Base-by-base conservation (phyloP, 1,140 invertebrate species). In the Aricia agestis region DNA sequence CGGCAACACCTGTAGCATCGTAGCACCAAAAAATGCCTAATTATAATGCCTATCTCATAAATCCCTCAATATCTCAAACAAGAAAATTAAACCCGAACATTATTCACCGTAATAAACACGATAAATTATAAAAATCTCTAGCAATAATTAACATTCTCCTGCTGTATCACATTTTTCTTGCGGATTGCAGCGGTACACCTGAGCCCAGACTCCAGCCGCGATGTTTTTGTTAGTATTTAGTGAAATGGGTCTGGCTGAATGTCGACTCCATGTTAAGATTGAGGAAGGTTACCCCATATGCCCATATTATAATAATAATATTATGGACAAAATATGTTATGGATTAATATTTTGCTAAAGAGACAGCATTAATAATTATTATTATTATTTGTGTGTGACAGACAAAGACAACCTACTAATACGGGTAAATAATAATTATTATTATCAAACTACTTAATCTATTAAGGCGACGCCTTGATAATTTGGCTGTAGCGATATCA, bases 51-150 rank as follows among this genome's bases (percentile, higher is more conserved):
- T 15, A 52, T 45, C 45, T 10, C 6, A 36, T 6, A 6, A 36
- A 36, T 36, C 9, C 36, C 36, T 7, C 11, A 13, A 15, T 52
- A 52, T 13, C 5, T 52, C 45, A 52, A 1, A 15, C n/a, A 6
- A 52, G 10, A 52, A 52, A 52, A 52, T 52, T 52, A 52, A 52
- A 52, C 10, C 1, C 45, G 11, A 52, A 4, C 45, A 52, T 52
- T 13, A 52, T 52, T 52, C 11, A 52, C 45, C 13, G 3, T 52
- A 13, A 52, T 13, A 52, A 11, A 52, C 45, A 13, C 45, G 11
- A 52, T 52, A 19, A 31, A 66, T n/a, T n/a, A 25, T 17, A 67
- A 36, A 67, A 67, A 41, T 67, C 31, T 67, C 19, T 31, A 31
- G 19, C 10, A 63, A 63, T 63, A 63, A 19, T 63, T 19, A 19